phyloP scores from a whole-genome alignment of 2,113 vertebrate species.

The Tamias sibiricus region DNA sequence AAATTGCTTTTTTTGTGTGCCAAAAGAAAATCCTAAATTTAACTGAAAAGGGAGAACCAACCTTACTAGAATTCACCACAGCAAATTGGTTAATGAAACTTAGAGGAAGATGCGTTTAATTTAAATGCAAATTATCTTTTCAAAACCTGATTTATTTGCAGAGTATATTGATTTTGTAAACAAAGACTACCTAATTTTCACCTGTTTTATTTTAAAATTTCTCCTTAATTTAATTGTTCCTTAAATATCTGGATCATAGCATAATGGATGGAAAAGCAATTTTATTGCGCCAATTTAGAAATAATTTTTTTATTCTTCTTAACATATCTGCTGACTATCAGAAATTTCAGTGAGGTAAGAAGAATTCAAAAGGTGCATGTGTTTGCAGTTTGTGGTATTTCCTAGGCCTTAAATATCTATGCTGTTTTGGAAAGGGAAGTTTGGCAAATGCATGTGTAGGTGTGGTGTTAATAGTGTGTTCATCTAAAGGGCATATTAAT shows the following conservation, averaged over 20 bases:
- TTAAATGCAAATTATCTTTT: constrained; percentile 52
- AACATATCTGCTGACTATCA: constrained; percentile 90
- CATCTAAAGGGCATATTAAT: constrained; percentile 70
- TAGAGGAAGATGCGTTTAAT: constrained; percentile 42
- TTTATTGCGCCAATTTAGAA: constrained; percentile 84
- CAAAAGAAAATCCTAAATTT: constrained; percentile 47
- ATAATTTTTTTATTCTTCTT: constrained; percentile 88
- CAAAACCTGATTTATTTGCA: constrained; percentile 34
- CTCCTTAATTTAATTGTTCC: constrained; percentile 47
- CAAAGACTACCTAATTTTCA: constrained; percentile 40
- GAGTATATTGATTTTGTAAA: constrained; percentile 55
- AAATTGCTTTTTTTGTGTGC: constrained; percentile 32
- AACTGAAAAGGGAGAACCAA: constrained; percentile 33
- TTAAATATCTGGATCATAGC: constrained; percentile 69
- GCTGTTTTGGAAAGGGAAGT: constrained; percentile 74
- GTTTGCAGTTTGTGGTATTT: constrained; percentile 82
- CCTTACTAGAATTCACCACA: constrained; percentile 17
- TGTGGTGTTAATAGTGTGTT: constrained; percentile 86
- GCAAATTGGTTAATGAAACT: constrained; percentile 38
- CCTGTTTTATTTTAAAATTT: constrained; percentile 45
- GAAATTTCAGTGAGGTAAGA: constrained; percentile 92
- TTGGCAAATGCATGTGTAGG: constrained; percentile 85
- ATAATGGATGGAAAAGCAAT: constrained; percentile 80
- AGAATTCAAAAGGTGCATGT: constrained; percentile 86
- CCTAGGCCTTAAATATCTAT: constrained; percentile 79